Base-by-base conservation (phyloP, 2,888 invertebrate genomes). In the Chydorus sphaericus region DNA sequence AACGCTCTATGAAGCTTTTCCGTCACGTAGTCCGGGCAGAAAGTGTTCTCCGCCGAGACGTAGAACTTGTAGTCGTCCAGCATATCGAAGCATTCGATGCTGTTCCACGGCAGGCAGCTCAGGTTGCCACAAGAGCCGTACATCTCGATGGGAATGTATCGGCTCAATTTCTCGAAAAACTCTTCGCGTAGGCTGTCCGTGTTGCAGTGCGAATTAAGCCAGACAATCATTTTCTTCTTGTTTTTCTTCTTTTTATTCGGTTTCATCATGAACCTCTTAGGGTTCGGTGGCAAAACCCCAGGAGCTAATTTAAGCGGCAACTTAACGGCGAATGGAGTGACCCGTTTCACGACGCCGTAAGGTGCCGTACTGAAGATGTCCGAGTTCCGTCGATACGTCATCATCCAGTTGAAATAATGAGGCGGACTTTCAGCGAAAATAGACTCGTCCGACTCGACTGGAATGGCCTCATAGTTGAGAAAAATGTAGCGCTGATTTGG, bases 11-110 rank as follows among this genome's bases (percentile, higher is more conserved):
- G 65, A 14, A 66, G 60, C 49, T 67, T 67, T 52, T 67, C 67
- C 0, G 66, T 66, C 1, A 67, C 62, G 59, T 67, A 67, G 55
- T 67, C 65, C 16, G 58, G 55, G 57, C 67, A 67, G 6, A 65
- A 53, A 4, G 63, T 63, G 58, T 66, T 66, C 59, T 66, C 66
- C 49, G 66, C 66, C 1, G 65, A 61, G n/a, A 67, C 55, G 56
- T 65, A 65, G 54, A 64, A 67, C 48, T 63, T 63, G 59, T 67
- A 66, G 4, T 59, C 52, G n/a, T 58, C 26, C 14, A 37, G 16
- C 8, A 26, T 10, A 7, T 36, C 11, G 18, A 18, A 44, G 29
- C 54, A 54, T 5, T 26, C 37, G 11, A 52, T 30, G n/a, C 44
- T 44, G 4, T 16, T 20, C 26, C 3, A 44, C 4, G 44, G 44